Conservation (phyloP, 2,797 vertebrate species). For the Esox lucius region DNA sequence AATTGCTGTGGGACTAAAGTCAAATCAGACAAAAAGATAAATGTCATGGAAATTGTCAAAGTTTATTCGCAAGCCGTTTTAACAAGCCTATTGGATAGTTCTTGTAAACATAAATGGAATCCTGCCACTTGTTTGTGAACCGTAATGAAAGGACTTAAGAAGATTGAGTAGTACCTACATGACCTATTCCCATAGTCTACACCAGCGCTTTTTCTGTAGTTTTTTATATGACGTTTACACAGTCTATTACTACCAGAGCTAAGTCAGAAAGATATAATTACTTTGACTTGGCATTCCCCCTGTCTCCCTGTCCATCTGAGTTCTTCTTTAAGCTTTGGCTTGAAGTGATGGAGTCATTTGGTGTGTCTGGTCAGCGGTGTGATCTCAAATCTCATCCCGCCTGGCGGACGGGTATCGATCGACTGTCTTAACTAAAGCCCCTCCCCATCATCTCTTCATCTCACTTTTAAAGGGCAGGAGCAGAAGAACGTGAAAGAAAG, state of each 20-base stretch:
- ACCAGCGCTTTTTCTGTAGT: neutral
- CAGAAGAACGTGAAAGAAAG: constrained; percentile 30
- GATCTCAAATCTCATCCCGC: constrained; percentile 63
- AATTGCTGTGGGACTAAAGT: constrained; percentile 71
- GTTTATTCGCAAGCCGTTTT: neutral
- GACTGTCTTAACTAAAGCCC: constrained; percentile 65
- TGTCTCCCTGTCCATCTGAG: neutral
- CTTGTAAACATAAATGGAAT: neutral
- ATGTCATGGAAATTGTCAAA: constrained; percentile 52
- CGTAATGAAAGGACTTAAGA: neutral
- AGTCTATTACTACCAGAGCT: neutral
- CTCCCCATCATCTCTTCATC: constrained; percentile 66
- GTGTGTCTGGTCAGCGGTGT: constrained; percentile 55
- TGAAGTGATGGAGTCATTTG: constrained; percentile 53
- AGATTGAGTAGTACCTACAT: neutral
- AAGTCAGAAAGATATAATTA: neutral
- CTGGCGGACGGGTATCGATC: constrained; percentile 63
- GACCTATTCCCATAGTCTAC: neutral
- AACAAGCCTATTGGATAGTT: neutral
- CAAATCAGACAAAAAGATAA: constrained; percentile 58
- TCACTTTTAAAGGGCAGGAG: constrained; percentile 68
- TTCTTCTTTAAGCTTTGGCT: constrained; percentile 44
- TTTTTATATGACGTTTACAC: too few species aligned
- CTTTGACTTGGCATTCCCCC: neutral
- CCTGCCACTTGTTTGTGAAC: neutral